Evolutionary conservation across 2,113 vertebrate genomes (phyloP), one percentile per base, ranked within the genome.

Genomic region (Calonectris borealis): DNA sequence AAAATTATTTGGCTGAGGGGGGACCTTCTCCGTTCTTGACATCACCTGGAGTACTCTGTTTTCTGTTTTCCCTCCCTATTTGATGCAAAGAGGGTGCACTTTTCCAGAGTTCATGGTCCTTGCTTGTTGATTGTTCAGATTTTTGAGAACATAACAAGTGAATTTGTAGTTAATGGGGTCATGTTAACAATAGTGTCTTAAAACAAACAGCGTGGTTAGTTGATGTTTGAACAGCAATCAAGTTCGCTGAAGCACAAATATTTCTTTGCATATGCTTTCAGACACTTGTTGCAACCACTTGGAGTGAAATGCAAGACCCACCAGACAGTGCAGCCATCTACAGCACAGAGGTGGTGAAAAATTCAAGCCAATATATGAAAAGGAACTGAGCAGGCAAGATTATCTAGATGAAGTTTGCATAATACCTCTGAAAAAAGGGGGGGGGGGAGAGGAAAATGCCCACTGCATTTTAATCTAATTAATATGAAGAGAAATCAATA

Each of bases 191-290:
- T 65, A 90, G 61, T 38, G 58, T 94, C 78, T 79, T 91, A 90
- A 96, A 95, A 70, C 81, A 89, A 96, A 96, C 82, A 93, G 17
- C 8, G 6, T 49, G 36, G 57, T 76, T 83, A 40, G 34, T 83
- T 96, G 87, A 72, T 95, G 62, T 91, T 95, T 96, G 90, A 90
- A 90, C 66, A 92, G 85, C 44, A 96, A 69, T 85, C 62, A 83
- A 80, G 78, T 49, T 93, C 58, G 88, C 57, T 76, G 93, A 93
- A 91, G 90, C 78, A 90, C 66, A 89, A 91, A 72, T 87, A 69
- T 83, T 79, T 85, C 34, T 86, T 73, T 16, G 17, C 14, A 18
- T 66, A 14, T 10, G 42, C n/a, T 86, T 83, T 75, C 54, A 29
- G 8, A 57, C 36, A 60, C 49, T 88, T 73, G 49, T 46, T 94